Percentiles rank a stretch among this genome's conserved stretches.
Evolutionary conservation across 2,797 vertebrate genomes (phyloP).

Genomic region (Hipposideros larvatus): DNA sequence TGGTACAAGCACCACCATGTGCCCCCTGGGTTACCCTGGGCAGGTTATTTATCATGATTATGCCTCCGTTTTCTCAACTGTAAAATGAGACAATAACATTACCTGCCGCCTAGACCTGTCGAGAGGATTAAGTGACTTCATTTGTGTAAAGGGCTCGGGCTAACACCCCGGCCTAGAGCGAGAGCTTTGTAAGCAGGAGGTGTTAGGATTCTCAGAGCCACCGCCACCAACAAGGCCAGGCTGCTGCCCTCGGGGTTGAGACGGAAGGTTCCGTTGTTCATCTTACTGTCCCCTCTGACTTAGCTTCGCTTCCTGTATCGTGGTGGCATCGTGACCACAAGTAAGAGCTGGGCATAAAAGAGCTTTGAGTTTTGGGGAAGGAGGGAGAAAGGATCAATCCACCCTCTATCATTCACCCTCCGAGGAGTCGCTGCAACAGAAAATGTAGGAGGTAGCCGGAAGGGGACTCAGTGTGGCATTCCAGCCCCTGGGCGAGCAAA

Average conservation of each 20-base stretch:
- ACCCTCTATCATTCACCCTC: background rate
- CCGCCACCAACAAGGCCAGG: background rate
- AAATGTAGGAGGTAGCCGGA: background rate
- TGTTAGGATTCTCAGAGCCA: too few species aligned
- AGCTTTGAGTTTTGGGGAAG: background rate
- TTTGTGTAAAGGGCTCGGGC: background rate
- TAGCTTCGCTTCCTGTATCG: background rate
- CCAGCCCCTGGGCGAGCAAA: background rate
- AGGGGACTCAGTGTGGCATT: rapidly evolving
- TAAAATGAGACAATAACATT: background rate
- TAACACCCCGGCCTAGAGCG: rapidly evolving
- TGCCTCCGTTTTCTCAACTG: background rate
- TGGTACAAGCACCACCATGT: background rate
- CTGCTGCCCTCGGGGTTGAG: background rate
- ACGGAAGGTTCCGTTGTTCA: background rate
- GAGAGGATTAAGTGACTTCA: background rate
- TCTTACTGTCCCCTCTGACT: background rate
- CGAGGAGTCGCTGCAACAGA: rapidly evolving
- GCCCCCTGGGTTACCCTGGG: background rate
- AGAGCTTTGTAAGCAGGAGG: rapidly evolving
- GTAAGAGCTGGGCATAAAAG: background rate
- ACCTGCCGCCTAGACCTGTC: background rate
- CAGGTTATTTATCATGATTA: background rate
- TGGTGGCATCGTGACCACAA: rapidly evolving
- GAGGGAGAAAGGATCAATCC: background rate